Conservation (phyloP, 2,888 invertebrate species). For the Taphrorychus bicolor region DNA sequence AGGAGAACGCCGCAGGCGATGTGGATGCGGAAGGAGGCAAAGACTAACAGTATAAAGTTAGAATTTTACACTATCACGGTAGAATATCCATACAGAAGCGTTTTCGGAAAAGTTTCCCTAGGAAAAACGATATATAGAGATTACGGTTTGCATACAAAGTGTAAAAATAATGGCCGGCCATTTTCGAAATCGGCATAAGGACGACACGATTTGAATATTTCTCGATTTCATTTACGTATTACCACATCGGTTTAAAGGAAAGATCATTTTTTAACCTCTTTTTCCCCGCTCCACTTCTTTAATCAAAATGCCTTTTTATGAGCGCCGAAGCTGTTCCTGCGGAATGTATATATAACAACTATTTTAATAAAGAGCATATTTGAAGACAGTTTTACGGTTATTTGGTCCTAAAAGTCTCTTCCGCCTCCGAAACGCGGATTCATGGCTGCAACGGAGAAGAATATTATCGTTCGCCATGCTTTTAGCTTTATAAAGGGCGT, state of each 20-base stretch:
- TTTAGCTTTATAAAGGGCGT: background rate
- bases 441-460: constrained; percentile 6
- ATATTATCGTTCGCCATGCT: constrained; percentile 14
- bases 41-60: constrained; percentile 36
- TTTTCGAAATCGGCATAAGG: constrained; percentile 29
- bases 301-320: constrained; percentile 31
- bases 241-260: background rate
- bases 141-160: constrained; percentile 38
- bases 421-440: constrained; percentile 3
- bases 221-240: background rate
- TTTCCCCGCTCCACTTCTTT: constrained; percentile 3
- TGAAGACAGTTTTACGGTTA: constrained; percentile 30
- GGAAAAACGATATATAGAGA: constrained; percentile 37
- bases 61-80: constrained; percentile 38
- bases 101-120: constrained; percentile 35
- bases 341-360: constrained; percentile 28
- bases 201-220: constrained; percentile 31
- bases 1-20: constrained; percentile 27
- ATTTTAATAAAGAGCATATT: constrained; percentile 33
- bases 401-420: constrained; percentile 16
- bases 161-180: constrained; percentile 27
- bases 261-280: background rate
- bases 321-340: constrained; percentile 16
- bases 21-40: constrained; percentile 32
- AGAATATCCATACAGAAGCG: constrained; percentile 33